These are phyloP conservation scores for Drosophila koepferae DNA, from an alignment of 2,888 invertebrate species.

Conservation along the genomic window DNA sequence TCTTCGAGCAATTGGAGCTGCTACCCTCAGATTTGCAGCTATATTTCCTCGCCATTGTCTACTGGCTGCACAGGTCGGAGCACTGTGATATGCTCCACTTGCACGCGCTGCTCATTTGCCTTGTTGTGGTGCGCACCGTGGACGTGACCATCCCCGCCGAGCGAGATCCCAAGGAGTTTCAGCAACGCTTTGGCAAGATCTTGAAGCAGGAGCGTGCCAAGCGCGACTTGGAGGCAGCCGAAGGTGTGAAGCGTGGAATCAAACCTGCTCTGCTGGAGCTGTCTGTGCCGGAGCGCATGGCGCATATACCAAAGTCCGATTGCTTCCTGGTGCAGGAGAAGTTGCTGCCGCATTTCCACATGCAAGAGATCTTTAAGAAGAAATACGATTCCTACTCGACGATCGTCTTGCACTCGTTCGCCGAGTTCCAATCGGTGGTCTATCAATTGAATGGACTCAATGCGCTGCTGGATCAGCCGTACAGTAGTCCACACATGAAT, in stretches of 20 bases:
- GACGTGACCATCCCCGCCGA: conserved; percentile 83
- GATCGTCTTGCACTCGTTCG: conserved; percentile 82
- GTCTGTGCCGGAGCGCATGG: conserved; percentile 71
- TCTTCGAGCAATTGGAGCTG: conserved; percentile 72
- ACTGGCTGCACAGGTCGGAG: conserved; percentile 82
- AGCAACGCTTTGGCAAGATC: conserved; percentile 80
- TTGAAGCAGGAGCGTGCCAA: conserved; percentile 74
- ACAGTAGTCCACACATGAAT: conserved; percentile 87
- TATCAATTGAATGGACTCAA: conserved; percentile 86
- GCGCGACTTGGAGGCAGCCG: conserved; percentile 71
- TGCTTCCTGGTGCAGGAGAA: conserved; percentile 82
- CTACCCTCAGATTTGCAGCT: conserved; percentile 79
- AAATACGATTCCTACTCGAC: conserved; percentile 83
- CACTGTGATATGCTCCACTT: conserved; percentile 80
- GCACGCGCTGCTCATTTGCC: conserved; percentile 80
- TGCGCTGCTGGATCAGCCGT: conserved; percentile 88
- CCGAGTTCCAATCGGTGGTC: conserved; percentile 84
- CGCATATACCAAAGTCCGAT: conserved; percentile 80
- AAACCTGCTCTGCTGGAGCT: conserved; percentile 64
- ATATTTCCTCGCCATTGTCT: conserved; percentile 82
- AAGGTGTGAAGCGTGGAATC: conserved; percentile 59
- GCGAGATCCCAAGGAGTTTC: conserved; percentile 77
- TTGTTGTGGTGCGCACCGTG: conserved; percentile 79
- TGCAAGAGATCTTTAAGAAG: conserved; percentile 83
- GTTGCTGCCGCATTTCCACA: conserved; percentile 82